Percentiles rank a stretch among this genome's conserved stretches.
Evolutionary conservation across 64 coral and sea anemone species (phyloP).

Genomic region (Dendrophyllia cribrosa): DNA sequence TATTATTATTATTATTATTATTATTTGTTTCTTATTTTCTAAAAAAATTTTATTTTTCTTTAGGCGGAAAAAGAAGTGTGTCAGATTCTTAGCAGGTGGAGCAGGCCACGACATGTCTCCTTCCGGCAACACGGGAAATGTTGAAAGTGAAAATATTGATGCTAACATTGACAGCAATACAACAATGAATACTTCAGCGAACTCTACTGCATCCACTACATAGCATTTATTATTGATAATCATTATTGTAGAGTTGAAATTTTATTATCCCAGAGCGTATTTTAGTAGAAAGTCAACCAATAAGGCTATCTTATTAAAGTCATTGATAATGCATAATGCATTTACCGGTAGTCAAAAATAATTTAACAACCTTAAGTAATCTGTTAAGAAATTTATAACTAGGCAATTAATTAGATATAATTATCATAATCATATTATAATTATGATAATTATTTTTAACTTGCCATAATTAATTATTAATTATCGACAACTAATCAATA

Average conservation of each 20-base stretch:
- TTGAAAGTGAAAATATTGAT: slow-evolving; percentile 92
- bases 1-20: too few species aligned
- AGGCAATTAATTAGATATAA: not conserved
- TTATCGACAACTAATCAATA: not conserved
- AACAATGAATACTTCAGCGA: slow-evolving; percentile 31
- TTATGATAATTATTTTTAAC: not conserved
- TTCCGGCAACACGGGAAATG: slow-evolving; percentile 28
- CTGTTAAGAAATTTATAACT: not conserved
- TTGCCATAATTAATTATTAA: not conserved
- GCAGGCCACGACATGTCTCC: slow-evolving; percentile 65
- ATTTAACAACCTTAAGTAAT: slow-evolving; percentile 28
- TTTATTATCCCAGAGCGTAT: slow-evolving; percentile 48
- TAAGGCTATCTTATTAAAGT: not conserved
- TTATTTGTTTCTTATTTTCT: not conserved
- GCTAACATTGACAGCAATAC: slow-evolving; percentile 68
- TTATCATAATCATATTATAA: not conserved
- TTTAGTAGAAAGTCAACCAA: slow-evolving; percentile 25
- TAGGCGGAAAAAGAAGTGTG: slow-evolving; percentile 99
- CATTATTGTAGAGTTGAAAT: slow-evolving; percentile 56
- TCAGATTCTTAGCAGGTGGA: slow-evolving; percentile 94
- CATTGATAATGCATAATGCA: not conserved
- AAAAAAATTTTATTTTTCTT: not conserved
- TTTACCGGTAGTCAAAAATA: not conserved
- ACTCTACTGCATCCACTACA: slow-evolving; percentile 68
- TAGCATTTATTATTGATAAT: slow-evolving; percentile 64